phyloP scores from a whole-genome alignment of 2,113 vertebrate species.

The Otocyon megalotis region DNA sequence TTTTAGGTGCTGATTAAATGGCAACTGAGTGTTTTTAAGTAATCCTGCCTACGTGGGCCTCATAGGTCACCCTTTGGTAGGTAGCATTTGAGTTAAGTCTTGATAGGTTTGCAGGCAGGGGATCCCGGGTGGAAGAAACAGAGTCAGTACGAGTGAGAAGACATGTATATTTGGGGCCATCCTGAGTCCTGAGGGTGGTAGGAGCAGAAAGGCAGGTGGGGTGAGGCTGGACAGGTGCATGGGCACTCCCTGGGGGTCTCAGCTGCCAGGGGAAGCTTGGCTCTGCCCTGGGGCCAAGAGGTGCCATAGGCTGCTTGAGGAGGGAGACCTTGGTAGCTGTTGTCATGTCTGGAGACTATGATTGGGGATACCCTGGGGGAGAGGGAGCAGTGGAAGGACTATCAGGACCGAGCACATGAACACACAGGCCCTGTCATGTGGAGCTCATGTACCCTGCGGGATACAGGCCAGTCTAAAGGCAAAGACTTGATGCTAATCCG shows the following conservation, averaged over 20 bases:
- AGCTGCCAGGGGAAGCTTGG: background rate
- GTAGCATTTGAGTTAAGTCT: background rate
- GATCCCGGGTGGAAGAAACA: background rate
- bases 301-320: background rate
- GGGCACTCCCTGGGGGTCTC: rapidly evolving
- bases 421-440: rapidly evolving
- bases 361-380: background rate
- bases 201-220: no score
- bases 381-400: background rate
- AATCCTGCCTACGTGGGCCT: background rate
- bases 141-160: background rate
- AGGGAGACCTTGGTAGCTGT: background rate
- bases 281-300: background rate
- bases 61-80: background rate
- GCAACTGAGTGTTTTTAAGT: background rate
- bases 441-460: background rate
- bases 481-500: rapidly evolving
- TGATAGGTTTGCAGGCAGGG: background rate
- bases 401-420: background rate
- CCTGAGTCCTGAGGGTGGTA: background rate
- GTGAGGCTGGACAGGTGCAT: background rate
- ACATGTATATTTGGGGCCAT: background rate
- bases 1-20: background rate
- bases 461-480: rapidly evolving
- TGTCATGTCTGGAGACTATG: background rate